A percentile compares a stretch with the other conserved stretches of the same genome.
These are phyloP conservation scores for Heliconius nattereri DNA, from an alignment of 1,140 invertebrate species.

Conservation along the genomic window DNA sequence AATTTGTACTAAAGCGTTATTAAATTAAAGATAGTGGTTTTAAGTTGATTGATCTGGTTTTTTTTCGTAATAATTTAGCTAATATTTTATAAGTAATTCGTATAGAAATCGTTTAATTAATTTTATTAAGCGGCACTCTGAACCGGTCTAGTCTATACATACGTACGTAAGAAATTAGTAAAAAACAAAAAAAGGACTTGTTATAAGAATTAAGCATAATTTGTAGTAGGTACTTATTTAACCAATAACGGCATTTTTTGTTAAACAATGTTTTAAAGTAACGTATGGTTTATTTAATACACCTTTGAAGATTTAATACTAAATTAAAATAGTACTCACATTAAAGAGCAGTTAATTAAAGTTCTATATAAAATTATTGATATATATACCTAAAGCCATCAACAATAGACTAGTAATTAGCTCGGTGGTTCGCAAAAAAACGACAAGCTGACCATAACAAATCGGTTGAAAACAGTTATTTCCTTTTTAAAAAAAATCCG, in stretches of 20 bases:
- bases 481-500: neutral
- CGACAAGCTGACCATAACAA: neutral
- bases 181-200: neutral
- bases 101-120: slow-evolving; percentile 1
- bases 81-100: neutral
- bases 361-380: neutral
- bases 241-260: no score
- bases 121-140: neutral
- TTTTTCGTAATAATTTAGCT: neutral
- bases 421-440: neutral
- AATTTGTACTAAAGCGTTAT: neutral
- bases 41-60: neutral
- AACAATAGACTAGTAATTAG: neutral
- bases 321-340: neutral
- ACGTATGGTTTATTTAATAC: no score
- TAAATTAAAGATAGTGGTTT: neutral
- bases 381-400: neutral
- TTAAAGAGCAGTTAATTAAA: neutral
- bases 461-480: slow-evolving; percentile 1
- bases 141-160: neutral
- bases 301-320: neutral
- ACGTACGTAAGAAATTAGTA: neutral
- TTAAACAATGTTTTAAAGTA: no score
- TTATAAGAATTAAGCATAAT: no score
- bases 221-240: no score